Evolutionary conservation across 2,888 invertebrate genomes (phyloP).

Genomic region (Eupeodes luniger): DNA sequence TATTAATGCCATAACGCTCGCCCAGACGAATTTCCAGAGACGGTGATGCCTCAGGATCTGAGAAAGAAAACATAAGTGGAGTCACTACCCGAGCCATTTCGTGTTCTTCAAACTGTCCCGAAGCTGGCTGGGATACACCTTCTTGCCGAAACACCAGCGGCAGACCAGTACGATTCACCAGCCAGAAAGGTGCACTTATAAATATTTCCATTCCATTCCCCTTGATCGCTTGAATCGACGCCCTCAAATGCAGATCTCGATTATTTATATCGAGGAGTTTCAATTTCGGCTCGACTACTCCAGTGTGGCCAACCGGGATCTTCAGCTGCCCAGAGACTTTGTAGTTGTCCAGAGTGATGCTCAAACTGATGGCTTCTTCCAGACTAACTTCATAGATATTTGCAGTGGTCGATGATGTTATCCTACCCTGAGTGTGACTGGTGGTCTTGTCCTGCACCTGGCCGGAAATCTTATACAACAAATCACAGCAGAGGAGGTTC

Average conservation of each 20-base stretch:
- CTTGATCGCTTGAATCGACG: constrained; percentile 86
- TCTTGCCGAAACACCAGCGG: constrained; percentile 98
- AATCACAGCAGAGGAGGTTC: constrained; percentile 94
- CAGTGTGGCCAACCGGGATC: constrained; percentile 84
- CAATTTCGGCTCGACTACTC: constrained; percentile 88
- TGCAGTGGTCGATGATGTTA: constrained; percentile 84
- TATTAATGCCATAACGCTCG: constrained; percentile 85
- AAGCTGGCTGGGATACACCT: constrained; percentile 89
- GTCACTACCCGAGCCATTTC: constrained; percentile 96
- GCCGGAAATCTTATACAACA: constrained; percentile 87
- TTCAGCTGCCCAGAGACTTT: constrained; percentile 88
- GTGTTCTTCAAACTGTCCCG: constrained; percentile 97
- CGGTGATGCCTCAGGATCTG: constrained; percentile 93
- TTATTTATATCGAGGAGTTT: constrained; percentile 90
- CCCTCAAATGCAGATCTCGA: constrained; percentile 90
- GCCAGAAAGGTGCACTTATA: constrained; percentile 95
- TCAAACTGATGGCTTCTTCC: constrained; percentile 88
- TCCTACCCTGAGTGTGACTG: constrained; percentile 82
- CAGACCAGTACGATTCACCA: constrained; percentile 97
- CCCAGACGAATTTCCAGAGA: constrained; percentile 92
- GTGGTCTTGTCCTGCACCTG: constrained; percentile 76
- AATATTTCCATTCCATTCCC: constrained; percentile 88
- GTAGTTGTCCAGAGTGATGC: constrained; percentile 93
- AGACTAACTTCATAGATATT: constrained; percentile 86
- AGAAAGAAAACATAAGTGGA: constrained; percentile 96